phyloP scores from a whole-genome alignment of 1,140 invertebrate genomes.

The Episyrphus balteatus region DNA sequence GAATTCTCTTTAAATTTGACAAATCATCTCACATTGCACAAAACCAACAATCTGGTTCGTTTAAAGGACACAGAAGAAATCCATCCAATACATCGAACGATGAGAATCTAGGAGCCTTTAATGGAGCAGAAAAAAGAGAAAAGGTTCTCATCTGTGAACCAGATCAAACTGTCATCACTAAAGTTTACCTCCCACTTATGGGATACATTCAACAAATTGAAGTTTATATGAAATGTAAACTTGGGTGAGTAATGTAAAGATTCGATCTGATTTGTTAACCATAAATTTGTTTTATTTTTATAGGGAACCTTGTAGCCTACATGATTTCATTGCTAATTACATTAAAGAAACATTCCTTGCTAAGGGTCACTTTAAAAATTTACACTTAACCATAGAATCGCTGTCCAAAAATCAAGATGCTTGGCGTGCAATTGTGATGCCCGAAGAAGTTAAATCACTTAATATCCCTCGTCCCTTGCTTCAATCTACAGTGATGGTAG shows the following conservation, averaged over 20 bases:
- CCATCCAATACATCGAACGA: constrained; percentile 32
- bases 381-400: constrained; percentile 49
- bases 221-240: constrained; percentile 46
- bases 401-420: constrained; percentile 64
- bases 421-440: constrained; percentile 55
- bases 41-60: constrained; percentile 34
- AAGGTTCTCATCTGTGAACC: constrained; percentile 58
- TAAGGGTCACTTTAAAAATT: constrained; percentile 44
- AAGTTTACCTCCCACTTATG: constrained; percentile 63
- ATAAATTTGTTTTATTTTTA: background rate
- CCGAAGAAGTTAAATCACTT: constrained; percentile 52
- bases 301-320: constrained; percentile 49
- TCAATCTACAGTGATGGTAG: constrained; percentile 53
- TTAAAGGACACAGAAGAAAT: constrained; percentile 46
- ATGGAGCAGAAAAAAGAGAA: constrained; percentile 24
- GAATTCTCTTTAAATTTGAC: constrained; percentile 65
- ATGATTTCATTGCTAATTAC: constrained; percentile 64
- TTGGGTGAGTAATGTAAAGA: constrained; percentile 40
- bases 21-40: constrained; percentile 59
- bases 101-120: constrained; percentile 16
- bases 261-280: background rate
- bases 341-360: constrained; percentile 59
- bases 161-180: constrained; percentile 62
- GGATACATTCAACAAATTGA: constrained; percentile 70
- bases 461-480: constrained; percentile 55